Evolutionary conservation across 2,888 invertebrate genomes (phyloP).

Genomic region (Nomada ferruginata): DNA sequence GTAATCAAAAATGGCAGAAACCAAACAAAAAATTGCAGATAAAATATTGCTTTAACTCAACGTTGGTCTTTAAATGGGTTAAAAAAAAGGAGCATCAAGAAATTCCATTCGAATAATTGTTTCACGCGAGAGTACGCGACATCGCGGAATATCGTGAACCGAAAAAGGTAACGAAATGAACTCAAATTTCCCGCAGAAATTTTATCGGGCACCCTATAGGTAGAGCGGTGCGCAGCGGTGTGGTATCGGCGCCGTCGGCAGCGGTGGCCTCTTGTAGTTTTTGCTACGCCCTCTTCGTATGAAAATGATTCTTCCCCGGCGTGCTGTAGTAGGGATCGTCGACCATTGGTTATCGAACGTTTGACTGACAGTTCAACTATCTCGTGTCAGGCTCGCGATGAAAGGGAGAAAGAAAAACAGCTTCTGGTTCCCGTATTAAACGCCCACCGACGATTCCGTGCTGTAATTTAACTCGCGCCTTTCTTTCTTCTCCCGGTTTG

Average conservation of each 20-base stretch:
- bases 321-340: constrained; percentile 59
- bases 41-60: too few relatives aligned
- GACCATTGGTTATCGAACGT: constrained; percentile 74
- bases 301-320: constrained; percentile 72
- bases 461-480: constrained; percentile 37
- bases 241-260: constrained; percentile 58
- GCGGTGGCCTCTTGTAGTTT: constrained; percentile 69
- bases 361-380: constrained; percentile 72
- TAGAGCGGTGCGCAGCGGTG: constrained; percentile 58
- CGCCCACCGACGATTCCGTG: constrained; percentile 39
- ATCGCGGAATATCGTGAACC: not conserved
- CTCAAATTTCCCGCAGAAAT: constrained; percentile 65
- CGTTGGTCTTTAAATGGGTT: not conserved
- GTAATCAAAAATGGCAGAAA: too few relatives aligned
- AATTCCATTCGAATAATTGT: not conserved
- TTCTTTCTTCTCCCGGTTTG: constrained; percentile 32
- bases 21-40: too few relatives aligned
- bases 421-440: constrained; percentile 37
- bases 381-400: constrained; percentile 52
- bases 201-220: constrained; percentile 59
- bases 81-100: not conserved
- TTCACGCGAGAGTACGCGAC: not conserved
- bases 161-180: constrained; percentile 40
- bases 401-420: constrained; percentile 55
- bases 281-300: constrained; percentile 74